Percentiles rank a stretch among this genome's conserved stretches.
Conservation (phyloP, 1,140 invertebrate species). For the Medauroidea extradentata region DNA sequence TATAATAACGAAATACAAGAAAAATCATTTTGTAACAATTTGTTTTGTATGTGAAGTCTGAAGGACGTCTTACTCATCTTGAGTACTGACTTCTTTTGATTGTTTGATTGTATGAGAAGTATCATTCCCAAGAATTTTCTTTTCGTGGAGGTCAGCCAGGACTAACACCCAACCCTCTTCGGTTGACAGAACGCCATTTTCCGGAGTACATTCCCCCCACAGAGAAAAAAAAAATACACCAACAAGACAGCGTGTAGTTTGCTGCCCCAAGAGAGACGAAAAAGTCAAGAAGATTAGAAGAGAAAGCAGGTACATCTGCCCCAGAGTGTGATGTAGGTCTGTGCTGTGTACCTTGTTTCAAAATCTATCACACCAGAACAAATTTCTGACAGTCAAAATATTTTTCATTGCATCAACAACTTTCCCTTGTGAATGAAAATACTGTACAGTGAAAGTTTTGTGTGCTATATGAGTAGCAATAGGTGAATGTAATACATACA, state of each 20-base stretch:
- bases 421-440: too few relatives aligned
- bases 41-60: too few relatives aligned
- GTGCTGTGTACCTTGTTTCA: constrained; percentile 9
- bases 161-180: neutral
- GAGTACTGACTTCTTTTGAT: neutral
- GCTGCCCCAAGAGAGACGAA: neutral
- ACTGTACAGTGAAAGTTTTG: too few relatives aligned
- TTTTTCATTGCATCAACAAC: too few relatives aligned
- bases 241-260: neutral
- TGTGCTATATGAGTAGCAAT: too few relatives aligned
- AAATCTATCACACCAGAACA: neutral
- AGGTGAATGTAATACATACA: too few relatives aligned
- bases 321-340: constrained; percentile 8
- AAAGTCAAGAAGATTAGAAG: neutral
- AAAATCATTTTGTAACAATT: too few relatives aligned
- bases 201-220: too few relatives aligned
- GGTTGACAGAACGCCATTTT: too few relatives aligned
- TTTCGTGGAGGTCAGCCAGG: neutral
- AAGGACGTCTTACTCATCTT: neutral
- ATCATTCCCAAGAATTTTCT: neutral
- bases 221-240: neutral
- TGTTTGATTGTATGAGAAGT: constrained; percentile 16
- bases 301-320: neutral
- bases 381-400: neutral
- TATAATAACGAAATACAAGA: too few relatives aligned